phyloP scores from a whole-genome alignment of 2,888 invertebrate genomes.

The Rhaphigaster nebulosa region DNA sequence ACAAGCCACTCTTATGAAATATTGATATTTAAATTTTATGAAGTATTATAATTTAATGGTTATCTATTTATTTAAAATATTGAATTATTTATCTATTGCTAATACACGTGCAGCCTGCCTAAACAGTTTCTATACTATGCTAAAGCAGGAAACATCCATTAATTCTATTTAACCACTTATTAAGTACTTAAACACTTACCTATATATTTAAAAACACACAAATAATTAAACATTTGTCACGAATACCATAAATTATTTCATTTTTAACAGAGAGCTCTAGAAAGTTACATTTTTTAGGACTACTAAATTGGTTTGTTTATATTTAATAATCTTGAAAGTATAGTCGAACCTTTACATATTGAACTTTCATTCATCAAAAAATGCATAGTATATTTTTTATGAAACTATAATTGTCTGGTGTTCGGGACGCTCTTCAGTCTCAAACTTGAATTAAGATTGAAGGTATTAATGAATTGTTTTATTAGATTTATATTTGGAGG shows the following conservation, averaged over 20 bases:
- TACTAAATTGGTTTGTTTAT: neutral
- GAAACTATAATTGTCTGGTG: neutral
- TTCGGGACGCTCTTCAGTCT: neutral
- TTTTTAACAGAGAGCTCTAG: neutral
- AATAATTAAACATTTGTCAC: neutral
- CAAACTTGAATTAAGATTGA: neutral
- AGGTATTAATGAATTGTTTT: neutral
- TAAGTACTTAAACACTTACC: neutral
- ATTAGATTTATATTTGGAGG: neutral
- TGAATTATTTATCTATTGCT: slow-evolving; percentile 59
- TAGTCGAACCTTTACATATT: neutral
- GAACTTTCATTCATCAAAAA: neutral
- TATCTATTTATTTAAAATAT: slow-evolving; percentile 36
- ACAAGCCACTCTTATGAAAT: neutral
- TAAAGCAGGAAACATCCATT: slow-evolving; percentile 40
- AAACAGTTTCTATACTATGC: slow-evolving; percentile 57
- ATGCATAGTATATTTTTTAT: neutral
- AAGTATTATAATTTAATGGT: neutral
- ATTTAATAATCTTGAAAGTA: neutral
- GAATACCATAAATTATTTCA: slow-evolving; percentile 4
- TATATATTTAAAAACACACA: slow-evolving; percentile 47
- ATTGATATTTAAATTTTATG: neutral
- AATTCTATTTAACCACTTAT: slow-evolving; percentile 22
- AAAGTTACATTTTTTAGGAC: neutral
- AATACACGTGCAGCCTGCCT: slow-evolving; percentile 62